Evolutionary conservation across 2,113 vertebrate genomes (phyloP).

Genomic region (Ovibos moschatus): DNA sequence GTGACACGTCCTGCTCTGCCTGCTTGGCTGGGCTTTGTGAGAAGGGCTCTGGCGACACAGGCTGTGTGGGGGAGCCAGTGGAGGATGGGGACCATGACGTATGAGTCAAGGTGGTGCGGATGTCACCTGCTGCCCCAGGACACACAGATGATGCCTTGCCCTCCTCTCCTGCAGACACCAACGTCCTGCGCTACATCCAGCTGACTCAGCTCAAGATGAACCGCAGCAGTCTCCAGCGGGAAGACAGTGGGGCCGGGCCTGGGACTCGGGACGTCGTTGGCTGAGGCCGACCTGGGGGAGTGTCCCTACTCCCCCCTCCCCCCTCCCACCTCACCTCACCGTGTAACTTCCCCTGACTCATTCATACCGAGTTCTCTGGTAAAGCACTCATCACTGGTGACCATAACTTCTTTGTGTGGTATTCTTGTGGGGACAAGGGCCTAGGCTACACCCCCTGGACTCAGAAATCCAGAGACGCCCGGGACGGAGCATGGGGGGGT

Average conservation of each 20-base stretch:
- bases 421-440: neutral
- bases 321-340: neutral
- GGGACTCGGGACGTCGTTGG: constrained; percentile 36
- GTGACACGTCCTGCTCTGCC: neutral
- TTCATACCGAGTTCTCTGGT: neutral
- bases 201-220: constrained; percentile 95
- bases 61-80: neutral
- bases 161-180: constrained; percentile 85
- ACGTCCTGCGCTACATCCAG: constrained; percentile 94
- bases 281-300: neutral
- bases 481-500: neutral
- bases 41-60: neutral
- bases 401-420: constrained; percentile 4
- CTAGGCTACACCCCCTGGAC: neutral
- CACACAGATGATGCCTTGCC: neutral
- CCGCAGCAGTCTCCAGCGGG: constrained; percentile 84
- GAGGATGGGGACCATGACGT: neutral
- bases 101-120: neutral
- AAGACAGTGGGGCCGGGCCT: constrained; percentile 82
- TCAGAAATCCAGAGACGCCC: neutral
- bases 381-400: constrained; percentile 53
- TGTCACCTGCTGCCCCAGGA: neutral
- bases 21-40: neutral
- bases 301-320: neutral
- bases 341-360: neutral